Base-by-base conservation (phyloP, 2,888 invertebrate genomes). In the Rambutsinella grinnellia region DNA sequence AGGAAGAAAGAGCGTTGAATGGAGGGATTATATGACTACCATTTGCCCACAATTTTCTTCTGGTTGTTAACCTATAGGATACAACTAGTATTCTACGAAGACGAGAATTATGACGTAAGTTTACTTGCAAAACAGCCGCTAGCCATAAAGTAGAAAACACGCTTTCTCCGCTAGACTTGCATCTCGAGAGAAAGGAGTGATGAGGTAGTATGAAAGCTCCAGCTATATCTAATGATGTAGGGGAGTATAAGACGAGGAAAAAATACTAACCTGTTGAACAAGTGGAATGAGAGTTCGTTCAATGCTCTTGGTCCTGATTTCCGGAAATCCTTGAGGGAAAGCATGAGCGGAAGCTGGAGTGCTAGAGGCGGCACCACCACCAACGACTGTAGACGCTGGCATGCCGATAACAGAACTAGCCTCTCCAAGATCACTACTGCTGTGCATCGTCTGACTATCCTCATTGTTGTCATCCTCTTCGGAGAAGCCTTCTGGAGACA, bases 261-360 rank as follows among this genome's bases (percentile, higher is more conserved):
- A 44, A 51, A 56, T 57, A 76, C 89, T 89, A 92, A 96, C 96
- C 94, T 96, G 96, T 88, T 94, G 95, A 86, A 96, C 93, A 88
- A 96, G 91, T 85, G 96, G 96, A 87, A 96, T 92, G 85, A 96
- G 91, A 85, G 95, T 95, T 89, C 94, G 93, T 90, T 96, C 96
- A 89, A 96, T 94, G 88, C 95, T 95, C 90, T 93, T 94, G 86
- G 95, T 96, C 89, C 93, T 93, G 87, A 96, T 95, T 90, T 94
- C 94, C 62, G 81, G 81, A 56, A 80, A 76, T 75, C 67, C 76
- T 61, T 62, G 62, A 62, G 76, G 62, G 56, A 71, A 76, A 68
- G 62, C 44, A 36, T 56, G 68, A 58, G 58, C 46, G 62, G 75
- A 51, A 56, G 54, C 63, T 21, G 70, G 27, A 36, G 69, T 26